A percentile compares a stretch with the other conserved stretches of the same genome.
Conservation (phyloP, 2,888 invertebrate species). For the Emmelina monodactyla region DNA sequence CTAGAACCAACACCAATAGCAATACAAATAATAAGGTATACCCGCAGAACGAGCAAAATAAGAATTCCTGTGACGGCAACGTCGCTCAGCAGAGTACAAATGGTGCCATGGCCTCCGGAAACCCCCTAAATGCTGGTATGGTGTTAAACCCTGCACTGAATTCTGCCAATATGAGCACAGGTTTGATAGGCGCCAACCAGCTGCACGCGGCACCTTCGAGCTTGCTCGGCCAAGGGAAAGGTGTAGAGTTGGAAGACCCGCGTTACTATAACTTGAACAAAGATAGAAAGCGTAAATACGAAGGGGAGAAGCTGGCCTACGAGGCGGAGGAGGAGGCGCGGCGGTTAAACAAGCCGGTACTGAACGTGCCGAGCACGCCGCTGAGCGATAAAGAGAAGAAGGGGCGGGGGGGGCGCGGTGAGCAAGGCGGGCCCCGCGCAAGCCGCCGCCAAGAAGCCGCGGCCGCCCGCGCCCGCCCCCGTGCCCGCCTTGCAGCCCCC, state of each 20-base stretch:
- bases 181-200: slow-evolving; percentile 54
- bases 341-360: slow-evolving; percentile 56
- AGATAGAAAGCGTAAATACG: slow-evolving; percentile 74
- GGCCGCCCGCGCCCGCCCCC: slow-evolving; percentile 50
- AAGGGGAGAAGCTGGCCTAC: slow-evolving; percentile 72
- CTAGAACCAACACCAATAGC: slow-evolving; percentile 52
- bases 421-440: slow-evolving; percentile 41
- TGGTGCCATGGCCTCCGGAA: slow-evolving; percentile 43
- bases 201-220: slow-evolving; percentile 41
- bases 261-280: slow-evolving; percentile 77
- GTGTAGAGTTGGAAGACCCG: slow-evolving; percentile 72
- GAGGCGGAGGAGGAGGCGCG: slow-evolving; percentile 66
- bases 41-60: slow-evolving; percentile 41
- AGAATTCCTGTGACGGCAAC: slow-evolving; percentile 43
- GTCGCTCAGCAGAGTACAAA: slow-evolving; percentile 46
- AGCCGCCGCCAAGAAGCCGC: slow-evolving; percentile 56
- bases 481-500: slow-evolving; percentile 49
- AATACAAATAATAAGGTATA: slow-evolving; percentile 43
- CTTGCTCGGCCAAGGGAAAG: slow-evolving; percentile 42
- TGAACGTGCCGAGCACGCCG: slow-evolving; percentile 59
- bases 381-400: slow-evolving; percentile 56
- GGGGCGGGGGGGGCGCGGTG: slow-evolving; percentile 43
- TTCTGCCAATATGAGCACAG: slow-evolving; percentile 42
- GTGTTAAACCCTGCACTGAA: slow-evolving; percentile 43
- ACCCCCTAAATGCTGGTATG: slow-evolving; percentile 43